Conservation (phyloP, 2,888 invertebrate genomes). For the Nemapogon koenigi region DNA sequence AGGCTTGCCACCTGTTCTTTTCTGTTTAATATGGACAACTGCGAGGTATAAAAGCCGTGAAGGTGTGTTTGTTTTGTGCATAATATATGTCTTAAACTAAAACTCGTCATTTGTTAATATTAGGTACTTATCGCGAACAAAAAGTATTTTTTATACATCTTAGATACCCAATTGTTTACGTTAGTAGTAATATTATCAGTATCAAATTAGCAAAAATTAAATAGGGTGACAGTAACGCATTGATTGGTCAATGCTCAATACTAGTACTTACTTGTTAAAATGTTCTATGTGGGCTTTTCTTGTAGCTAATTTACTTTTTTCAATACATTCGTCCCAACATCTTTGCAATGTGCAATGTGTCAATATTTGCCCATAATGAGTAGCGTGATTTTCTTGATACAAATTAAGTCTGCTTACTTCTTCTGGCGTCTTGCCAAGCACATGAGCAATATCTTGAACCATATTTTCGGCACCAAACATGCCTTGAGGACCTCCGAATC, state of each 20-base stretch:
- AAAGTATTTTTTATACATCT: no score
- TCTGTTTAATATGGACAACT: no score
- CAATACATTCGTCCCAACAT: slow-evolving; percentile 83
- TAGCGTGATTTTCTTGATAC: slow-evolving; percentile 77
- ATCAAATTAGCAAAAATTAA: no score
- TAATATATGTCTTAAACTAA: no score
- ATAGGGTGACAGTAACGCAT: no score
- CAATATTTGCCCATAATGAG: slow-evolving; percentile 79
- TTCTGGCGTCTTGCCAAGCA: slow-evolving; percentile 67
- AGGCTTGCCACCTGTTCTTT: no score
- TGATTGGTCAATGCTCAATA: neutral
- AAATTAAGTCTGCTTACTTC: slow-evolving; percentile 78
- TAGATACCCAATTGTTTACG: no score
- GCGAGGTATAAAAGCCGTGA: no score
- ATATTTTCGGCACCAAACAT: slow-evolving; percentile 87
- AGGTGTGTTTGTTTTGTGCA: no score
- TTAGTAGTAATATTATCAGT: no score
- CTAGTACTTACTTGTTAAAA: slow-evolving; percentile 72
- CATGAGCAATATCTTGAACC: slow-evolving; percentile 76
- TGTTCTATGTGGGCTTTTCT: slow-evolving; percentile 64
- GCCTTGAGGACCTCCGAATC: slow-evolving; percentile 91
- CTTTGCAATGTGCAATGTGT: slow-evolving; percentile 73
- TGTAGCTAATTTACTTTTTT: slow-evolving; percentile 68
- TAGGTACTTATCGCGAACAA: no score
- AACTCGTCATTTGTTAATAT: no score